Evolutionary conservation across 2,797 vertebrate genomes (phyloP).

Genomic region (Catostomus latipinnis): DNA sequence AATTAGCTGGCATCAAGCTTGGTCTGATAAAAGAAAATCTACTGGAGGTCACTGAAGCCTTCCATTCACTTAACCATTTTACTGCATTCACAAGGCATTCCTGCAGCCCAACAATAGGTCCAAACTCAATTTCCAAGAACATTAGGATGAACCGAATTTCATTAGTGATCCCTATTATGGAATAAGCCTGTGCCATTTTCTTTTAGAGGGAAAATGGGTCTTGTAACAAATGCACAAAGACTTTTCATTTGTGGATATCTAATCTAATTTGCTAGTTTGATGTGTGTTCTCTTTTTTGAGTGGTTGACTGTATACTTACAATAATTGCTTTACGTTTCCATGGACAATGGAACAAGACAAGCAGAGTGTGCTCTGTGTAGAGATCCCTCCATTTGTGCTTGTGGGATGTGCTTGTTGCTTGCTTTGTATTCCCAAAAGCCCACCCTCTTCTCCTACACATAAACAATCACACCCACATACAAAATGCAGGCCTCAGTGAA

Average conservation of each 20-base stretch:
- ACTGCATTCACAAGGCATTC: slow-evolving; percentile 80
- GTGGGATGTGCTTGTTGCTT: slow-evolving; percentile 4
- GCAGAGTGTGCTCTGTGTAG: slow-evolving; percentile 21
- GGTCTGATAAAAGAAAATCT: slow-evolving; percentile 71
- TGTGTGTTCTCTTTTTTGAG: background rate
- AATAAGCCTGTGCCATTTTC: slow-evolving; percentile 9
- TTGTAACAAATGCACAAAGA: background rate
- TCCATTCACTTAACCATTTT: slow-evolving; percentile 72
- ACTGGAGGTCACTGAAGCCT: slow-evolving; percentile 41
- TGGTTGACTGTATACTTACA: background rate
- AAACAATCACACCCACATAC: slow-evolving; percentile 13
- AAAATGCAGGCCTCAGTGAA: slow-evolving; percentile 48
- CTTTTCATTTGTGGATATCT: background rate
- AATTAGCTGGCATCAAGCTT: slow-evolving; percentile 66
- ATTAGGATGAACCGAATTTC: slow-evolving; percentile 72
- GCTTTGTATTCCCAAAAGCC: slow-evolving; percentile 52
- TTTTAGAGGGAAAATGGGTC: background rate
- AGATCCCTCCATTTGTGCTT: slow-evolving; percentile 29
- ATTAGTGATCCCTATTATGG: slow-evolving; percentile 63
- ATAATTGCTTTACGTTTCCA: background rate
- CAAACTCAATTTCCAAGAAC: slow-evolving; percentile 75
- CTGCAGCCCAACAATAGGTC: slow-evolving; percentile 68
- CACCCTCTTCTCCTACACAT: slow-evolving; percentile 22
- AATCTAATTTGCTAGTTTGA: slow-evolving; percentile 8
- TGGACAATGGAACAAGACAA: slow-evolving; percentile 34